These are phyloP conservation scores for Chromis chromis DNA, from an alignment of 2,797 vertebrate genomes.

Conservation along the genomic window DNA sequence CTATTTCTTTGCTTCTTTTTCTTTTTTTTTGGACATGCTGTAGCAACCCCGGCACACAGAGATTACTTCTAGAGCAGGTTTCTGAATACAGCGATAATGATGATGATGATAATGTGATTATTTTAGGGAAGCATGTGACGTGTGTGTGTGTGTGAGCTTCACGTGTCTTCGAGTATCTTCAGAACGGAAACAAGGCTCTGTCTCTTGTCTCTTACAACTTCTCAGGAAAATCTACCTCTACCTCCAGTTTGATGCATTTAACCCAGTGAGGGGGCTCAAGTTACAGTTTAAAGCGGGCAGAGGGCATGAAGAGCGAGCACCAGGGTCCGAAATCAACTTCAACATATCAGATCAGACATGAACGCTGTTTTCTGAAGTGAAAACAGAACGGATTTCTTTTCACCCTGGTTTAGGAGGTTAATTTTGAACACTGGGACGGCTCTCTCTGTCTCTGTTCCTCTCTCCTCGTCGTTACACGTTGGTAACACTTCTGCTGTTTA, in stretches of 20 bases:
- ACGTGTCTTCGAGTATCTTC: constrained; percentile 67
- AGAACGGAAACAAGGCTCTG: constrained; percentile 75
- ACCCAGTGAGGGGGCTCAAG: constrained; percentile 72
- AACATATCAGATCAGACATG: constrained; percentile 13
- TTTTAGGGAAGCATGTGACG: constrained; percentile 64
- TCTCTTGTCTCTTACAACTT: constrained; percentile 76
- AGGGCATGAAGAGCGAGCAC: constrained; percentile 29
- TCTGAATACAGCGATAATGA: constrained; percentile 62
- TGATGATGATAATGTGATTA: constrained; percentile 66
- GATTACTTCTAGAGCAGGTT: constrained; percentile 73
- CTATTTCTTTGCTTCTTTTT: constrained; percentile 49
- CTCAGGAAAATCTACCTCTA: constrained; percentile 90
- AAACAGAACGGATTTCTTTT: constrained; percentile 1
- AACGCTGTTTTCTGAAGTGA: constrained; percentile 7
- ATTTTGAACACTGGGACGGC: constrained; percentile 42
- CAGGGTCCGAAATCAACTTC: constrained; percentile 44
- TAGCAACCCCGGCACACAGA: constrained; percentile 73
- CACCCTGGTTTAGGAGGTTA: constrained; percentile 41
- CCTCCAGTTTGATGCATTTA: constrained; percentile 84
- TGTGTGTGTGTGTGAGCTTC: constrained; percentile 43
- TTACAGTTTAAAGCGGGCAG: constrained; percentile 72
- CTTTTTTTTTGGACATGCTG: constrained; percentile 55
- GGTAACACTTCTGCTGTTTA: constrained; percentile 69
- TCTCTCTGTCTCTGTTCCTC: constrained; percentile 29
- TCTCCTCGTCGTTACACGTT: constrained; percentile 67